Base-by-base conservation (phyloP, 2,888 invertebrate genomes). In the Serrognathus titanus region DNA sequence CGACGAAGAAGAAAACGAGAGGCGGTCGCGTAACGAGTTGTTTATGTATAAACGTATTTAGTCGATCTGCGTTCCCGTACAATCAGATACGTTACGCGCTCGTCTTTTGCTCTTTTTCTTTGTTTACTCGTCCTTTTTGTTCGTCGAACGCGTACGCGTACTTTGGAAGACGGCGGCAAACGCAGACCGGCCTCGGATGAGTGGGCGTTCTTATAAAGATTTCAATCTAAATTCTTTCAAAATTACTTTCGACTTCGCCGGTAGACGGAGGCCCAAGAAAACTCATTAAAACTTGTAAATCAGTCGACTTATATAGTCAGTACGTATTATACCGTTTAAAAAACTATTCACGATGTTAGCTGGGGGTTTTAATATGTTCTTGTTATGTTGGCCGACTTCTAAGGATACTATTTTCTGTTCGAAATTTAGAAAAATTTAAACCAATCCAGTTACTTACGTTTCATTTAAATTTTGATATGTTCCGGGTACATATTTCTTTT, bases 181-280 rank as follows among this genome's bases (percentile, higher is more conserved):
- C n/a, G 12, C n/a, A 54, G 43, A 50, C 53, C 55, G 63, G 61
- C 63, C 65, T 65, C 63, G 66, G 60, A 61, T 61, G 69, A 68
- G 69, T 69, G 69, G 69, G 69, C 69, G 69, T 67, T 67, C 66
- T 67, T 66, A 66, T 67, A 65, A 64, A 67, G 67, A 67, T 69
- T 69, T 69, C 65, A 69, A 69, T 69, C 69, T 67, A 69, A 67
- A 69, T 69, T 69, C 69, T 63, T 68, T 68, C 64, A 65, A 69
- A 68, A 69, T 69, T 68, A 66, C 67, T 66, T 64, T 65, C 64
- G 60, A 66, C 66, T 64, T 65, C 60, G 66, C 46, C 61, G 66
- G 62, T 55, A 58, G 59, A 43, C 51, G 45, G 24, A 38, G 50
- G 41, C 43, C 52, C 50, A 43, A 35, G 48, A 63, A 68, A 66